Evolutionary conservation across 1,140 invertebrate genomes (phyloP).

Genomic region (Drosophila azteca): DNA sequence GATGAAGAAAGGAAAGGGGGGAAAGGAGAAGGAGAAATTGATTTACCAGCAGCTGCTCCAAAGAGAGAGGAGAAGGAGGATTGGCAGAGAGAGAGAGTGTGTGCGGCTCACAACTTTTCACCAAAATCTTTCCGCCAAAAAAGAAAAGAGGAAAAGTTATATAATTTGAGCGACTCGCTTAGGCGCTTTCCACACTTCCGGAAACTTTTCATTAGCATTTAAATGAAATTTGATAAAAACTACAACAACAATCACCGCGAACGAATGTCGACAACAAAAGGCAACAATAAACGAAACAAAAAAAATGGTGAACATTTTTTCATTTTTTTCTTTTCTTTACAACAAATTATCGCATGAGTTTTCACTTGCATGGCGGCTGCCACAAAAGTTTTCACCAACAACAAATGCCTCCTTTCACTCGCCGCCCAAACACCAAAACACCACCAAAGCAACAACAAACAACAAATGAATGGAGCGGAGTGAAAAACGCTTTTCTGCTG

Average conservation of each 20-base stretch:
- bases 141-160: constrained; percentile 62
- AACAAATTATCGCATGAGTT: constrained; percentile 82
- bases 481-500: constrained; percentile 70
- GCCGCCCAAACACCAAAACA: constrained; percentile 48
- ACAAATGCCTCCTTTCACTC: constrained; percentile 76
- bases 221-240: constrained; percentile 77
- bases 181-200: constrained; percentile 72
- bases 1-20: constrained; percentile 6
- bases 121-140: constrained; percentile 49
- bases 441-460: constrained; percentile 45
- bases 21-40: constrained; percentile 30
- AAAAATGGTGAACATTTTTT: constrained; percentile 81
- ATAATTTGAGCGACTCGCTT: constrained; percentile 65
- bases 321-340: constrained; percentile 74
- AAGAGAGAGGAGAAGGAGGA: not conserved
- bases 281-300: constrained; percentile 34
- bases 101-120: constrained; percentile 35
- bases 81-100: not conserved
- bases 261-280: constrained; percentile 30
- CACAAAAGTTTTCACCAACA: constrained; percentile 63
- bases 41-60: constrained; percentile 24
- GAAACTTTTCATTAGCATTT: constrained; percentile 81
- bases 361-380: constrained; percentile 58
- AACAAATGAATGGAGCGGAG: constrained; percentile 60
- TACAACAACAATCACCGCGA: constrained; percentile 9